Conservation (phyloP, 2,113 vertebrate genomes). For the Phyllopteryx taeniolatus region DNA sequence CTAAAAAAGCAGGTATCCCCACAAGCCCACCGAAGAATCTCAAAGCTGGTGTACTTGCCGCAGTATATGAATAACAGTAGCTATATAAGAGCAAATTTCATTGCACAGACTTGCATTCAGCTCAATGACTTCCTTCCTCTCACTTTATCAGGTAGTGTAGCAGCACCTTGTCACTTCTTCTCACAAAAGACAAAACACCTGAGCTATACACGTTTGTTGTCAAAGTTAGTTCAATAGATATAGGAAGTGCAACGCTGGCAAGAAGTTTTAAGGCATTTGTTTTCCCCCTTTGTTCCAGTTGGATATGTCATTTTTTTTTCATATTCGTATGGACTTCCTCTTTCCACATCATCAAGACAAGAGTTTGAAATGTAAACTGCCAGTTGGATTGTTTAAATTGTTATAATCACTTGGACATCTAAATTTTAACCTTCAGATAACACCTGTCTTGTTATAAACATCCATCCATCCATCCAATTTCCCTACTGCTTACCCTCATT, state of each 20-base stretch:
- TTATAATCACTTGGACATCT: neutral
- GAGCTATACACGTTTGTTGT: slow-evolving; percentile 50
- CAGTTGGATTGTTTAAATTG: slow-evolving; percentile 10
- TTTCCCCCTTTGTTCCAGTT: slow-evolving; percentile 18
- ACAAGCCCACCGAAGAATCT: slow-evolving; percentile 43
- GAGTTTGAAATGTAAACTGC: slow-evolving; percentile 10
- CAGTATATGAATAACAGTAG: slow-evolving; percentile 27
- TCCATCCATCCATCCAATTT: no score
- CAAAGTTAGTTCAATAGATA: slow-evolving; percentile 43
- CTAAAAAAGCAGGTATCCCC: slow-evolving; percentile 36
- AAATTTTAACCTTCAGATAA: slow-evolving; percentile 6
- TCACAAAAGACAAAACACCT: slow-evolving; percentile 42
- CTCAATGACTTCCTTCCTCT: slow-evolving; percentile 27
- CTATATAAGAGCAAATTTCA: slow-evolving; percentile 36
- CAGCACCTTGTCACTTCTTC: slow-evolving; percentile 30
- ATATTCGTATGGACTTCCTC: neutral
- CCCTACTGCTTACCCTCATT: no score
- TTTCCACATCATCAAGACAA: slow-evolving; percentile 8
- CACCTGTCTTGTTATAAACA: neutral
- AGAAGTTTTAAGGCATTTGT: slow-evolving; percentile 26
- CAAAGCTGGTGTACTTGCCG: slow-evolving; percentile 42
- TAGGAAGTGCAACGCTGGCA: slow-evolving; percentile 35
- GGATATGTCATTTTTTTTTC: slow-evolving; percentile 15
- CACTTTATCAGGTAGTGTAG: slow-evolving; percentile 25
- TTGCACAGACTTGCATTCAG: slow-evolving; percentile 24